A percentile compares a stretch with the other conserved stretches of the same genome.
These are phyloP conservation scores for Dunckerocampus dactyliophorus DNA, from an alignment of 2,113 vertebrate genomes.

Conservation along the genomic window DNA sequence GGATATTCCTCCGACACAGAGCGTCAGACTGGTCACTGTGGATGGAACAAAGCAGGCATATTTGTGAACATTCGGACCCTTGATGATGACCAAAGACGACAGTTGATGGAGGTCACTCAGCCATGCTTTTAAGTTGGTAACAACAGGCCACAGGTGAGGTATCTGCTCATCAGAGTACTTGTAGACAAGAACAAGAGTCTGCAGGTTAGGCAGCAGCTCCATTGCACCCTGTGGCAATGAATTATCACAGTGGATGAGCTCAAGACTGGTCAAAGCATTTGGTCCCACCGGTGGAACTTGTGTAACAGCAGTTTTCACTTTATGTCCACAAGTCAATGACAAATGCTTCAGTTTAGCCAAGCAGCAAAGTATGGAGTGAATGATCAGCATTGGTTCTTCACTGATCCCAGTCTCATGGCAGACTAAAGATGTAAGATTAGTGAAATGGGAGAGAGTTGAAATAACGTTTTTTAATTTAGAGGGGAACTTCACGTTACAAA, in stretches of 20 bases:
- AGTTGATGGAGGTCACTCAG: constrained; percentile 40
- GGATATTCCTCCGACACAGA: constrained; percentile 19
- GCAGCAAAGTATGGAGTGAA: constrained; percentile 14
- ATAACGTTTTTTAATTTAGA: background rate
- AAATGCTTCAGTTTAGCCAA: constrained; percentile 47
- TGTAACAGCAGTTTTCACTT: rapidly evolving
- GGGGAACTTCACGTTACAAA: constrained; percentile 28
- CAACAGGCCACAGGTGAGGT: background rate
- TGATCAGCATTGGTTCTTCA: background rate
- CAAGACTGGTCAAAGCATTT: constrained; percentile 41
- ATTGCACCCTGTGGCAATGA: constrained; percentile 15
- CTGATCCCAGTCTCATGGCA: constrained; percentile 16
- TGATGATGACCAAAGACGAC: constrained; percentile 30
- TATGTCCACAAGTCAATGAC: constrained; percentile 22
- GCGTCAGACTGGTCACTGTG: constrained; percentile 47
- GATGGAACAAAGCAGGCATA: constrained; percentile 40
- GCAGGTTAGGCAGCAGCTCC: constrained; percentile 36
- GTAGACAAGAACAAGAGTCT: constrained; percentile 38
- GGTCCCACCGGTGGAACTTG: background rate
- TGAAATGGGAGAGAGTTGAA: constrained; percentile 23
- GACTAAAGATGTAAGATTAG: constrained; percentile 36
- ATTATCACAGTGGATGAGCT: constrained; percentile 33
- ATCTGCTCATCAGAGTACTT: background rate
- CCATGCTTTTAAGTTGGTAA: constrained; percentile 30
- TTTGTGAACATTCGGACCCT: constrained; percentile 26